These are phyloP conservation scores for Polyodon spathula DNA, from an alignment of 2,113 vertebrate genomes.

Conservation along the genomic window DNA sequence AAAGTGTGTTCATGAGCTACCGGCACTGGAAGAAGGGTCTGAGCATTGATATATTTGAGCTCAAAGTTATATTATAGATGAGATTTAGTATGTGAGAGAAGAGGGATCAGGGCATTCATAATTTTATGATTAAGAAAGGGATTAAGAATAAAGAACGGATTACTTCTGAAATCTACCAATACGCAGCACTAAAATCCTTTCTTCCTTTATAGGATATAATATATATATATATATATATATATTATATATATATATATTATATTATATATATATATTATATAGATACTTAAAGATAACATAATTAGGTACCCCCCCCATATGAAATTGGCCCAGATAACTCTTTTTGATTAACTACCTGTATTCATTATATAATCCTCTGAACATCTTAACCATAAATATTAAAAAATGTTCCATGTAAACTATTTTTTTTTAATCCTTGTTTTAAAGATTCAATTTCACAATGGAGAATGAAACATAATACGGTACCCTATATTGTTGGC, in stretches of 20 bases:
- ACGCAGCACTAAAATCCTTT: slow-evolving; percentile 57
- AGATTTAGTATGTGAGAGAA: slow-evolving; percentile 67
- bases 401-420: neutral
- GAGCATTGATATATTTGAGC: slow-evolving; percentile 44
- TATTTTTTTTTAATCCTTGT: neutral
- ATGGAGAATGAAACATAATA: no score
- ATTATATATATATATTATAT: slow-evolving; percentile 35
- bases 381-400: neutral
- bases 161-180: slow-evolving; percentile 72
- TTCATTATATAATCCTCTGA: neutral
- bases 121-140: slow-evolving; percentile 66
- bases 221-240: no score
- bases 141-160: slow-evolving; percentile 69
- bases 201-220: no score
- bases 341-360: slow-evolving; percentile 2
- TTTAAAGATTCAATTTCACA: neutral
- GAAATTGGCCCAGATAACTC: slow-evolving; percentile 31
- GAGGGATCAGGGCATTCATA: slow-evolving; percentile 61
- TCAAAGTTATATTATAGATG: slow-evolving; percentile 53
- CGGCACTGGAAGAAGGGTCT: slow-evolving; percentile 29
- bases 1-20: slow-evolving; percentile 41
- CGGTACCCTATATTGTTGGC: no score
- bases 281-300: slow-evolving; percentile 39
- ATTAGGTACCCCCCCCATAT: slow-evolving; percentile 35
- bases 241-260: no score